Percentiles rank a stretch among this genome's conserved stretches.
Evolutionary conservation across 1,140 invertebrate genomes (phyloP).

Genomic region (Bombus confusus): DNA sequence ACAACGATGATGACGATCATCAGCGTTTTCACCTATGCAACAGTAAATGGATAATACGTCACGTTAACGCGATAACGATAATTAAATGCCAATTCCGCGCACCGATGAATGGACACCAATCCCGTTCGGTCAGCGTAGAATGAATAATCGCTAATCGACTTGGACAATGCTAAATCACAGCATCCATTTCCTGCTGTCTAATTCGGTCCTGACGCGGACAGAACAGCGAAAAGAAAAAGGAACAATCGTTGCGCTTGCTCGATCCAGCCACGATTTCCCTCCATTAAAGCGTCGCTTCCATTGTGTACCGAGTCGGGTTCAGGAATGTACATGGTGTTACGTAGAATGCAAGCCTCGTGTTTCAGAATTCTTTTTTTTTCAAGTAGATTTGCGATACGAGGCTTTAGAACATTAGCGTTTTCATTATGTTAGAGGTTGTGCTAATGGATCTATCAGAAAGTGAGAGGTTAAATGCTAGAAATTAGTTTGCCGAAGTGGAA

Average conservation of each 20-base stretch:
- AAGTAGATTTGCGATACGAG: not conserved
- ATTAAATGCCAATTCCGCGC: constrained; percentile 17
- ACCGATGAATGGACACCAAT: not conserved
- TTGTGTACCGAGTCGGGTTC: not conserved
- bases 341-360: not conserved
- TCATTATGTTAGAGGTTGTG: not conserved
- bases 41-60: constrained; percentile 12
- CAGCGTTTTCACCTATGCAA: not conserved
- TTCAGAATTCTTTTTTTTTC: not conserved
- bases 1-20: not conserved
- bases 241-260: constrained; percentile 25
- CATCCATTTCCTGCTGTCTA: constrained; percentile 28
- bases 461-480: not conserved
- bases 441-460: not conserved
- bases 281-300: not conserved
- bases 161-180: constrained; percentile 33
- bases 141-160: constrained; percentile 26
- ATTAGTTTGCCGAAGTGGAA: not conserved
- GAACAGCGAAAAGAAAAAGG: not conserved
- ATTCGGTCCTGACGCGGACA: not conserved
- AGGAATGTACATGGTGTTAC: not conserved
- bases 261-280: constrained; percentile 8
- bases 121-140: not conserved
- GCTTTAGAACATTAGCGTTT: not conserved
- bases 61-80: constrained; percentile 10